A percentile compares a stretch with the other conserved stretches of the same genome.
Conservation (phyloP, 2,113 vertebrate species). For the Oreocharis arfaki region DNA sequence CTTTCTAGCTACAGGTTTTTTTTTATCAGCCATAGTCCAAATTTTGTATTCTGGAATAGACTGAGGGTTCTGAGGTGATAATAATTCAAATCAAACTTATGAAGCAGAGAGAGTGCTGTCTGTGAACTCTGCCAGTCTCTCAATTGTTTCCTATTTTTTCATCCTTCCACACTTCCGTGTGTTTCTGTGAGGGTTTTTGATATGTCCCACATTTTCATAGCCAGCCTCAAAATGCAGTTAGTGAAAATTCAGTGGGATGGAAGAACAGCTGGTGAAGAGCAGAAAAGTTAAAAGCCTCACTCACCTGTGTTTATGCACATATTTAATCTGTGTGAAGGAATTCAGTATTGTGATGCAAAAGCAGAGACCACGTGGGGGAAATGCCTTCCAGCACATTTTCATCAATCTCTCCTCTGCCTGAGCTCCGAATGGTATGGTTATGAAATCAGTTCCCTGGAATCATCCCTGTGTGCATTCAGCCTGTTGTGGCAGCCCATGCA, state of each 20-base stretch:
- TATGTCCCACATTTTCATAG: neutral
- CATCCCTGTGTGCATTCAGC: neutral
- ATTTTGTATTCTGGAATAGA: conserved; percentile 24
- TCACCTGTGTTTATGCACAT: neutral
- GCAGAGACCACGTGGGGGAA: neutral
- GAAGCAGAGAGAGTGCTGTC: neutral
- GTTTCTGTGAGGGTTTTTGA: neutral
- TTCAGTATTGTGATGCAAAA: neutral
- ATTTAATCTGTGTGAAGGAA: neutral
- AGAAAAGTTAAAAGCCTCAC: neutral
- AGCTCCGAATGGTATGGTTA: neutral
- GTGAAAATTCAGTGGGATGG: neutral
- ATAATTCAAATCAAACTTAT: conserved; percentile 14
- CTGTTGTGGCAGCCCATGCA: neutral
- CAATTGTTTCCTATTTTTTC: neutral
- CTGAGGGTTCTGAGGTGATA: neutral
- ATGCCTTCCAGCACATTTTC: neutral
- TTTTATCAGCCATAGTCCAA: neutral
- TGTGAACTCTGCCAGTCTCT: neutral
- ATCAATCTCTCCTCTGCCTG: neutral
- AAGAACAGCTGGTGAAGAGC: neutral
- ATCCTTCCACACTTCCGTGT: neutral
- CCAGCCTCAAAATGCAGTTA: neutral
- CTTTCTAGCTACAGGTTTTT: neutral
- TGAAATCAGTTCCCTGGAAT: neutral